phyloP scores from a whole-genome alignment of 2,113 vertebrate genomes.

The Dendrocopos noguchii region DNA sequence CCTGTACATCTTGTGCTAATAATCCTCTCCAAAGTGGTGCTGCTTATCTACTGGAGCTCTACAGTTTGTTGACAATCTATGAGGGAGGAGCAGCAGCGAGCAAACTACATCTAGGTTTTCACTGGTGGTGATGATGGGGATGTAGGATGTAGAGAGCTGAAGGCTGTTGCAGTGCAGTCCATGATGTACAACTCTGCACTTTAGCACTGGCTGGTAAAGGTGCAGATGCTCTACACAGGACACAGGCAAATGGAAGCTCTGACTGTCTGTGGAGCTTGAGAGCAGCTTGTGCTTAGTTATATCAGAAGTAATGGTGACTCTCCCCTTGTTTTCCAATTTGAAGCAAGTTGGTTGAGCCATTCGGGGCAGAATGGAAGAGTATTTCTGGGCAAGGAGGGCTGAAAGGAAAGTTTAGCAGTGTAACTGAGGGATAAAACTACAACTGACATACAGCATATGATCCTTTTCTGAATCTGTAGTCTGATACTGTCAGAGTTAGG shows the following conservation, averaged over 20 bases:
- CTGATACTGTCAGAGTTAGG: not conserved
- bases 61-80: not conserved
- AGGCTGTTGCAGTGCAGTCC: not conserved
- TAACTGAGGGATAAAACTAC: not conserved
- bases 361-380: not conserved
- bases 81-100: not conserved
- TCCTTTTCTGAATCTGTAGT: not conserved
- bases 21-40: not conserved
- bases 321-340: not conserved
- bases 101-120: not conserved
- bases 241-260: not conserved
- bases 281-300: not conserved
- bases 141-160: not conserved
- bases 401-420: not conserved
- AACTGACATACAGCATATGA: not conserved
- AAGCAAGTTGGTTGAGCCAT: not conserved
- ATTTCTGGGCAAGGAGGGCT: not conserved
- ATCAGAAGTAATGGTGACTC: not conserved
- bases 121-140: fast-evolving
- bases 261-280: not conserved
- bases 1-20: not conserved
- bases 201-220: not conserved
- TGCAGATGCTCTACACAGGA: not conserved
- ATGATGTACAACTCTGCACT: not conserved
- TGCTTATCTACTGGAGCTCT: not conserved